Percentiles rank a stretch among this genome's conserved stretches.
phyloP scores from a whole-genome alignment of 1,140 invertebrate genomes.

The Pseudomyrmex sp. region DNA sequence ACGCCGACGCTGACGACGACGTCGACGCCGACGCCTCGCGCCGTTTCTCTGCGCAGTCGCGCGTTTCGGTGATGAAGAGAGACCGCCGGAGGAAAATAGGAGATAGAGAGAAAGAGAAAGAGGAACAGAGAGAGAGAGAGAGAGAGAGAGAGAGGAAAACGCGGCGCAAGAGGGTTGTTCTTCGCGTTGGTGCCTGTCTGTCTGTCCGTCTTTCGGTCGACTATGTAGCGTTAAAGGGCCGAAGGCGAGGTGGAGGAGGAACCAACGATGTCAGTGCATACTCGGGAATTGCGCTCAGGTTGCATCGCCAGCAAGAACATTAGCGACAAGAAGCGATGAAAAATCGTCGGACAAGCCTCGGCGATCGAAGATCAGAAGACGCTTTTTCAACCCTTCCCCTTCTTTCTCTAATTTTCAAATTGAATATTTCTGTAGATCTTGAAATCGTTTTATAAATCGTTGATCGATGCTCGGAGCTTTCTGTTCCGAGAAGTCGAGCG shows the following conservation, averaged over 20 bases:
- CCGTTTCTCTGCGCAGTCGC: slow-evolving; percentile 66
- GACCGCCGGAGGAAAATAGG: background rate
- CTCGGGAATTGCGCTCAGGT: slow-evolving; percentile 40
- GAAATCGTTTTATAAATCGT: background rate
- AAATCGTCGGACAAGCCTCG: slow-evolving; percentile 47
- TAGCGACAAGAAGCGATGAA: slow-evolving; percentile 50
- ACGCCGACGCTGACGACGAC: slow-evolving; percentile 68
- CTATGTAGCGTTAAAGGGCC: background rate
- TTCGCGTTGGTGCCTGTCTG: slow-evolving; percentile 46
- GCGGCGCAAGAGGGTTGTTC: slow-evolving; percentile 46
- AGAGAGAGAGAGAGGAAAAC: background rate
- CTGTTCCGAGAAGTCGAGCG: background rate
- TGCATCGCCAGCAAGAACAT: slow-evolving; percentile 31
- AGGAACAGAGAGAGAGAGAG: slow-evolving; percentile 8
- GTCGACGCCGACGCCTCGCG: slow-evolving; percentile 71
- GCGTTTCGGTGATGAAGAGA: background rate
- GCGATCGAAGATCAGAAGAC: slow-evolving; percentile 37
- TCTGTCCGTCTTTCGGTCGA: slow-evolving; percentile 5
- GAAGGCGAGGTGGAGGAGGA: background rate
- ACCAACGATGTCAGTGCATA: slow-evolving; percentile 22
- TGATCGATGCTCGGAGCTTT: background rate
- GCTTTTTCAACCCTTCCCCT: background rate
- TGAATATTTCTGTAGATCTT: background rate
- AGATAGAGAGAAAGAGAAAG: slow-evolving; percentile 4
- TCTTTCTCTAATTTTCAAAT: background rate